Percentiles rank a stretch among this genome's conserved stretches.
Conservation (phyloP, 2,888 invertebrate species). For the Drosophila phalerata region DNA sequence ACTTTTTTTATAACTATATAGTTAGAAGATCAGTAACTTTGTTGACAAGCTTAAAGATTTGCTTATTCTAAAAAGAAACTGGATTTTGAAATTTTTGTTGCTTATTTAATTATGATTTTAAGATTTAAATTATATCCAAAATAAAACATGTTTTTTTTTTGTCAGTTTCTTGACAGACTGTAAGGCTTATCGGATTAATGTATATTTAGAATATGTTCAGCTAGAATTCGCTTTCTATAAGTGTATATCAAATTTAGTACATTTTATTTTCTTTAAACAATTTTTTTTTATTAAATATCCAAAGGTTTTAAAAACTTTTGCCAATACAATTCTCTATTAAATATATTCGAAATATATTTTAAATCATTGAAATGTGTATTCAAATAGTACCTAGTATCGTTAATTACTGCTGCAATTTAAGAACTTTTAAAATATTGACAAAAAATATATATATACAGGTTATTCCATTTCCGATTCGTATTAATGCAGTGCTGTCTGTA, state of each 20-base stretch:
- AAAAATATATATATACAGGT: constrained; percentile 1
- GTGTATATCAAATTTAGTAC: background rate
- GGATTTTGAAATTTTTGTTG: too few relatives aligned
- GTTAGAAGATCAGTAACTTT: background rate
- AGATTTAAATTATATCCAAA: too few relatives aligned
- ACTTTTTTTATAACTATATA: background rate
- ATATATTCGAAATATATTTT: constrained; percentile 3
- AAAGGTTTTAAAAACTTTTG: constrained; percentile 1
- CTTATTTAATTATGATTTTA: background rate
- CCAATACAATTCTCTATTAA: background rate
- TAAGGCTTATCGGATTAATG: too few relatives aligned
- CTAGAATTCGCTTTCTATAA: background rate
- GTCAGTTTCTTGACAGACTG: background rate
- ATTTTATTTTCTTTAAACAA: background rate
- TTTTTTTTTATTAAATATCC: background rate
- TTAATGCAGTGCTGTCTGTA: constrained; percentile 4
- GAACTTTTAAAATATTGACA: background rate
- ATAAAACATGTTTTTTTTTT: too few relatives aligned
- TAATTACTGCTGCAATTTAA: too few relatives aligned
- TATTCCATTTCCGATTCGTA: constrained; percentile 7
- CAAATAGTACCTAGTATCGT: too few relatives aligned
- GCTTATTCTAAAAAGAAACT: background rate
- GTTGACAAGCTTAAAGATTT: background rate
- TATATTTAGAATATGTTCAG: background rate
- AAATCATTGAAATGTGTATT: background rate